Evolutionary conservation across 2,113 vertebrate species (phyloP).

Genomic region (Sphyrna mokarran): DNA sequence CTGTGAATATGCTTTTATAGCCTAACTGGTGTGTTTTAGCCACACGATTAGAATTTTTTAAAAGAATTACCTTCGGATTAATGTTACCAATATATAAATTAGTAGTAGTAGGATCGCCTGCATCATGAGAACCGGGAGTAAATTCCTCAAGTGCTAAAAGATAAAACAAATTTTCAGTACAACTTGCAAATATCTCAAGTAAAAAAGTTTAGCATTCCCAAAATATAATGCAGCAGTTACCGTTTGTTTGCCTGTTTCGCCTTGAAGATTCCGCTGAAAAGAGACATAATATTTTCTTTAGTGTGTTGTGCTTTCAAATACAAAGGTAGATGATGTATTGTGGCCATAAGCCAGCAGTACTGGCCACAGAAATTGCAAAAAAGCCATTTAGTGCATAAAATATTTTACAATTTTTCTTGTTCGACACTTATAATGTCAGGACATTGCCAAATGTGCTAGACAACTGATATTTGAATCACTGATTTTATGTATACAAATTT

Average conservation of each 20-base stretch:
- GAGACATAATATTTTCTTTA: conserved; percentile 48
- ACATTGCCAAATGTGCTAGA: not conserved
- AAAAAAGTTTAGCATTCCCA: conserved; percentile 41
- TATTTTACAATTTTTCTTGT: not conserved
- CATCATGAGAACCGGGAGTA: conserved; percentile 93
- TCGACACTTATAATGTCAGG: not conserved
- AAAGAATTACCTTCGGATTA: conserved; percentile 80
- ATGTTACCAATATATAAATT: conserved; percentile 98
- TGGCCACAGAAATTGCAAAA: conserved; percentile 8
- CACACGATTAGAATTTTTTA: not conserved
- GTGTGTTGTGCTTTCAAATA: not conserved
- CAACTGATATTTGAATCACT: not conserved
- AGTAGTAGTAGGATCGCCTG: conserved; percentile 94
- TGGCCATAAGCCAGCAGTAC: conserved; percentile 28
- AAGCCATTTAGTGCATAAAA: not conserved
- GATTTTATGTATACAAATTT: not conserved
- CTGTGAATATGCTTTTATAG: too few species aligned
- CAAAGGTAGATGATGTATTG: conserved; percentile 58
- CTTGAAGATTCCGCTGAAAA: conserved; percentile 90
- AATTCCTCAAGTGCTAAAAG: conserved; percentile 87
- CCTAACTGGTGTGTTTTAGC: not conserved
- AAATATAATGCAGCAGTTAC: conserved; percentile 59
- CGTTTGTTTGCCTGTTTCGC: conserved; percentile 95
- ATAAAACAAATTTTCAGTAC: conserved; percentile 26
- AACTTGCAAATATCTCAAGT: not conserved